Evolutionary conservation across 2,888 invertebrate species (phyloP).

Genomic region (Cactoblastis cactorum): DNA sequence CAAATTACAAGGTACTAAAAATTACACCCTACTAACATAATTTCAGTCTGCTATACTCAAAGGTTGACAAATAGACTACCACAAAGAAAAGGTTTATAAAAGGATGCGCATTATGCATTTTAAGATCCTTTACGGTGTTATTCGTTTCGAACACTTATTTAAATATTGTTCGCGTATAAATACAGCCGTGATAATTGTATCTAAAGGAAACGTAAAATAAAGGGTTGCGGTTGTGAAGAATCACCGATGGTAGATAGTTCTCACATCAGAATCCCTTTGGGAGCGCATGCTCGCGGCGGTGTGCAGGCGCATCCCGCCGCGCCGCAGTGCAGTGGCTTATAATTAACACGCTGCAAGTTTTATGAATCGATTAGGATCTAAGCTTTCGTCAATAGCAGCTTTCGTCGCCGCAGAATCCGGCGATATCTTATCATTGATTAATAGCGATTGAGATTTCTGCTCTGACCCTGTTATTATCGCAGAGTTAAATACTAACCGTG

Average conservation of each 20-base stretch:
- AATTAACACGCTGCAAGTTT: slow-evolving; percentile 78
- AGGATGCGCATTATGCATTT: slow-evolving; percentile 12
- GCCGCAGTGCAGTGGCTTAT: slow-evolving; percentile 75
- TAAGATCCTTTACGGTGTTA: slow-evolving; percentile 16
- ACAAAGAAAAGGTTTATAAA: slow-evolving; percentile 18
- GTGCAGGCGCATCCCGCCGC: slow-evolving; percentile 46
- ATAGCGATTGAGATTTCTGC: slow-evolving; percentile 75
- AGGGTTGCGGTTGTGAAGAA: slow-evolving; percentile 59
- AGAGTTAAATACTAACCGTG: slow-evolving; percentile 53
- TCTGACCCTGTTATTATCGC: slow-evolving; percentile 66
- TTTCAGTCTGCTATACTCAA: slow-evolving; percentile 28
- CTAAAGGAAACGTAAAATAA: slow-evolving; percentile 58
- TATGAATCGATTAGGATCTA: slow-evolving; percentile 79
- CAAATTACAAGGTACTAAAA: slow-evolving; percentile 39
- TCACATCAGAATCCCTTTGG: slow-evolving; percentile 50
- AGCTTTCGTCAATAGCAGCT: slow-evolving; percentile 78
- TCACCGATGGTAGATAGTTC: slow-evolving; percentile 62
- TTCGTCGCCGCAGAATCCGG: slow-evolving; percentile 59
- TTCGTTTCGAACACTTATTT: slow-evolving; percentile 27
- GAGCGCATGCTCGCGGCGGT: slow-evolving; percentile 50
- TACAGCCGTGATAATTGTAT: slow-evolving; percentile 53
- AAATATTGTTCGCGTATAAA: slow-evolving; percentile 37
- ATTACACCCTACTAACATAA: slow-evolving; percentile 32
- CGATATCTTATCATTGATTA: slow-evolving; percentile 74
- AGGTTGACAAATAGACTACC: slow-evolving; percentile 23